Evolutionary conservation across 2,113 vertebrate genomes (phyloP), one percentile per base, ranked within the genome.

Genomic region (Dasyprocta punctata): DNA sequence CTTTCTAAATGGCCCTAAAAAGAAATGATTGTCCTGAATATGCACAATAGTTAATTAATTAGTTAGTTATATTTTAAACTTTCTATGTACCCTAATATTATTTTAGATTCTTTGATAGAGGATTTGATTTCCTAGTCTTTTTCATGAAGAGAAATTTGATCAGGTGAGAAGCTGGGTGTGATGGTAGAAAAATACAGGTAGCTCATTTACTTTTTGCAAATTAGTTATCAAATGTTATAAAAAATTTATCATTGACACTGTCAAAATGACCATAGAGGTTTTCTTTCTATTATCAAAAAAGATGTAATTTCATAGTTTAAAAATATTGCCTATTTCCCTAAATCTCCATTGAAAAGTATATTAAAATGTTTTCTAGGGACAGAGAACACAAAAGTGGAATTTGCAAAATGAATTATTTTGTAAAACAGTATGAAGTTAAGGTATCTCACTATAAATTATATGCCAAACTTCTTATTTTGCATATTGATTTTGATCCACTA

Each of bases 1-100:
- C 86, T 84, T 92, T 90, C 67, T 33, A 67, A 93, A 78, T 67
- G 47, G 14, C 9, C 44, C 54, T 93, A 67, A 92, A 61, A 97
- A 95, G 52, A 88, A 92, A 93, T 86, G 65, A 85, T 38, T 95
- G 38, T 90, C 77, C 49, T 52, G 71, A 95, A 73, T 95, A 94
- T 91, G 41, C 20, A 75, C 75, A 85, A 86, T 94, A n/a, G 95
- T 90, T 94, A 96, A 78, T 85, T 84, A 90, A 90, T 80, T 91
- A 95, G 36, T 96, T 91, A 81, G 12, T 60, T 92, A 13, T 73
- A 91, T 96, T 94, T 93, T 89, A 86, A 93, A 33, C 22, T 20
- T 96, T 95, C 90, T 9, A 56, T 44, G 58, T 28, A 52, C 38
- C 17, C 33, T 85, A 63, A 75, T 90, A 60, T 91, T 92, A 92